Base-by-base conservation (phyloP, 2,797 vertebrate genomes). In the Lutjanus campechanus region DNA sequence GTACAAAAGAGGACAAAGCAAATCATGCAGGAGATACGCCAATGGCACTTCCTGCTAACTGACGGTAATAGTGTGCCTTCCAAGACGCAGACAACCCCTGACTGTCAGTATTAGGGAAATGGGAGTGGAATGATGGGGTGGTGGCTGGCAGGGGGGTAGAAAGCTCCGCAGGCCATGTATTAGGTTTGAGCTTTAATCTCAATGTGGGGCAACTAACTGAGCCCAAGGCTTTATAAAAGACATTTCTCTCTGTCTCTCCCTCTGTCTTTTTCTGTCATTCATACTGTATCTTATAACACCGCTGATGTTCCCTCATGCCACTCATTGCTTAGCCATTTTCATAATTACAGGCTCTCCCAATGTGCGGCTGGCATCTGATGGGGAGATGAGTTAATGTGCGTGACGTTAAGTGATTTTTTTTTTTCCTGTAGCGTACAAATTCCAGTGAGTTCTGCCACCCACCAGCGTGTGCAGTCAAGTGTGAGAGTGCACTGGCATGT, bases 261-360 rank as follows among this genome's bases (percentile, higher is more conserved):
- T 6, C 7, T 85, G 16, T 80, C 43, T 83, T 44, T 65, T 70
- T 51, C 69, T 79, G 74, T 82, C 85, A 68, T 69, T 90, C 71
- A 78, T 9, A 54, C 66, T 40, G 43, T 46, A 79, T 91, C 80
- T 82, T 69, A 62, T 76, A 88, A 75, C 76, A 67, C 54, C 11
- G 12, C 60, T 62, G 72, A 76, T 81, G 73, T 86, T 83, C 44
- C 70, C 19, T 71, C 25, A 68, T 67, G 84, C 70, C 81, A 86
- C 63, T 92, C 86, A 79, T 74, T 78, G 84, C 76, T 76, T 77
- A 85, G 79, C 77, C 71, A 82, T 81, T 78, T 89, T 81, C 73
- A 84, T 92, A 89, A 92, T 93, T 90, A 89, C 77, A 86, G 63
- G 67, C 74, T 91, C 69, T 84, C 81, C 73, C 70, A 70, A 65